Percentiles rank a stretch among this genome's conserved stretches.
phyloP scores from a whole-genome alignment of 1,140 invertebrate species.

The Nixonia krombeini region DNA sequence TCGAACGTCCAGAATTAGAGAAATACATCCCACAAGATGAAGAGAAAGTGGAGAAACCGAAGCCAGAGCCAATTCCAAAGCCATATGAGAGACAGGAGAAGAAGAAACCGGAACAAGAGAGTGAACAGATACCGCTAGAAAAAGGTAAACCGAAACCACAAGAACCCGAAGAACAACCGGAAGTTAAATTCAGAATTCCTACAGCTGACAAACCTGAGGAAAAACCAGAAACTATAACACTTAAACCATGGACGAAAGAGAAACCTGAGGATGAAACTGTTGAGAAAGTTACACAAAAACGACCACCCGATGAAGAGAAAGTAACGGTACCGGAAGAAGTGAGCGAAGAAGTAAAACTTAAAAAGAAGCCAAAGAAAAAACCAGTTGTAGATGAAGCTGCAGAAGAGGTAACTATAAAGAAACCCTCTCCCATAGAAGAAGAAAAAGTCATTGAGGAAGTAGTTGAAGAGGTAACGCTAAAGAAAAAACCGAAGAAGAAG shows the following conservation, averaged over 20 bases:
- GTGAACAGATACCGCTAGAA: constrained; percentile 68
- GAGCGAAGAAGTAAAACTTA: constrained; percentile 36
- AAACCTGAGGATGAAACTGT: constrained; percentile 61
- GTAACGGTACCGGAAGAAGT: not conserved
- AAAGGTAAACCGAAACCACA: constrained; percentile 73
- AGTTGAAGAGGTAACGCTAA: constrained; percentile 43
- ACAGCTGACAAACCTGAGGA: constrained; percentile 72
- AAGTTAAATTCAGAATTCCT: constrained; percentile 75
- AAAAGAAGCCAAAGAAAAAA: too few species aligned
- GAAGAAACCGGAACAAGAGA: constrained; percentile 72
- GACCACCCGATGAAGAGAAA: constrained; percentile 17
- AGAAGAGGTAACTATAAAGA: constrained; percentile 71
- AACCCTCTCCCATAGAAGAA: too few species aligned
- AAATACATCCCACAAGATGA: constrained; percentile 57
- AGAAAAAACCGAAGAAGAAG: constrained; percentile 55
- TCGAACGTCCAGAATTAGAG: constrained; percentile 67
- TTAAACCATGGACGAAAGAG: constrained; percentile 73
- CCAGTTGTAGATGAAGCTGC: too few species aligned
- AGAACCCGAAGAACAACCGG: constrained; percentile 69
- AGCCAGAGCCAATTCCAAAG: constrained; percentile 65
- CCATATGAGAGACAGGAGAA: constrained; percentile 68
- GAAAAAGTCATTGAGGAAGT: not conserved
- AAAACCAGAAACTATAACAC: constrained; percentile 68
- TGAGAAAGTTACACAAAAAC: not conserved
- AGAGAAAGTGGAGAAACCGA: constrained; percentile 57